Conservation (phyloP, 2,113 vertebrate genomes). For the Hippocampus comes region DNA sequence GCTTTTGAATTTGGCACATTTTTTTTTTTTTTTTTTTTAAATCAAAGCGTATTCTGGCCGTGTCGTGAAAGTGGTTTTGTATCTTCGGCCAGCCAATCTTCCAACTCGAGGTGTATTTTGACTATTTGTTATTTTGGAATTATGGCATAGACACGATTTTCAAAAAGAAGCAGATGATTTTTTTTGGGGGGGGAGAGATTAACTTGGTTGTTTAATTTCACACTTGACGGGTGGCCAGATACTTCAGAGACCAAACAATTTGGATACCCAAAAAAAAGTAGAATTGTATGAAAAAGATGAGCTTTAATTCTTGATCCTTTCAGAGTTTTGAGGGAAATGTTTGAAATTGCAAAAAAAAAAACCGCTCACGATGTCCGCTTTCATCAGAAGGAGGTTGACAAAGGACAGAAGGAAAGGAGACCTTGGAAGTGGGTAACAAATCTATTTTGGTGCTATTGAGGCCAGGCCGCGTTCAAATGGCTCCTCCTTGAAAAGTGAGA, state of each 20-base stretch:
- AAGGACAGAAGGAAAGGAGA: neutral
- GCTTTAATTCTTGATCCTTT: neutral
- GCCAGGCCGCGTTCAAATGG: neutral
- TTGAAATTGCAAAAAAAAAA: neutral
- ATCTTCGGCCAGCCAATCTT: too few relatives aligned
- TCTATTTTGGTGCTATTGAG: conserved; percentile 1
- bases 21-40: too few relatives aligned
- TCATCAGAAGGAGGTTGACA: neutral
- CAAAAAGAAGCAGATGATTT: neutral
- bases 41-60: too few relatives aligned
- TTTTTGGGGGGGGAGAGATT: too few relatives aligned
- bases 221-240: too few relatives aligned
- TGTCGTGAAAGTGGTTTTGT: too few relatives aligned
- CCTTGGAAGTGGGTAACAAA: neutral
- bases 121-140: too few relatives aligned
- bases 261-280: neutral
- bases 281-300: neutral
- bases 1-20: too few relatives aligned
- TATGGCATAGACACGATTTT: neutral
- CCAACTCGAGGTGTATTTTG: neutral
- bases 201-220: too few relatives aligned
- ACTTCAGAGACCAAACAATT: neutral
- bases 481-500: neutral
- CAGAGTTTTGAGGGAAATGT: neutral
- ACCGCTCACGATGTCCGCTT: neutral